phyloP scores from a whole-genome alignment of 2,888 invertebrate species.

The Erebia palarica region DNA sequence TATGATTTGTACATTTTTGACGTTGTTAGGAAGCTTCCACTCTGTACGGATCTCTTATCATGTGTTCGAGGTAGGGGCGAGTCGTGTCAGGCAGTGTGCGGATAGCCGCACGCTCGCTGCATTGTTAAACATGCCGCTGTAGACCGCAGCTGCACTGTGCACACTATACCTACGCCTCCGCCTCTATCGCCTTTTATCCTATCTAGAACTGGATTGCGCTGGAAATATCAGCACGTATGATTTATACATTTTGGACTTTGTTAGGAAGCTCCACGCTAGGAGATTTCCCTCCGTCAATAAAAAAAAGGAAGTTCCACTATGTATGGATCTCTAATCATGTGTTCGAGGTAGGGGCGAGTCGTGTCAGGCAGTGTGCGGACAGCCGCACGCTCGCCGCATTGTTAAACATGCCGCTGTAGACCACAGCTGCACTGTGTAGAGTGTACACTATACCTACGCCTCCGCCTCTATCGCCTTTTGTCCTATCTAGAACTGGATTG shows the following conservation, averaged over 20 bases:
- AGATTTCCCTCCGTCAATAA: no score
- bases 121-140: slow-evolving; percentile 62
- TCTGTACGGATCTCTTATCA: no score
- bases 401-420: slow-evolving; percentile 60
- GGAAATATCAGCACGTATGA: no score
- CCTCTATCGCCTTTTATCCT: slow-evolving; percentile 18
- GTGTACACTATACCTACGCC: slow-evolving; percentile 18
- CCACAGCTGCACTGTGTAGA: slow-evolving; percentile 47
- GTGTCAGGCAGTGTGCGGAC: slow-evolving; percentile 41
- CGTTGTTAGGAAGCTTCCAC: no score
- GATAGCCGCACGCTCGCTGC: slow-evolving; percentile 52
- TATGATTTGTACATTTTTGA: no score
- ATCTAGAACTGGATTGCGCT: no score
- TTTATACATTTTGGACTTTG: no score
- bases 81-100: slow-evolving; percentile 40
- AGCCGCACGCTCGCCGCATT: slow-evolving; percentile 56
- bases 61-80: slow-evolving; percentile 32
- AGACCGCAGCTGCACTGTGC: slow-evolving; percentile 48
- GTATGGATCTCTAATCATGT: not conserved
- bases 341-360: slow-evolving; percentile 33
- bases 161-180: slow-evolving; percentile 19
- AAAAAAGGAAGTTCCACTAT: no score
- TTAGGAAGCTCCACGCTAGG: no score
- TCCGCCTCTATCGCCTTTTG: slow-evolving; percentile 21
- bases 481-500: no score